Evolutionary conservation across 35 echinoderm and acorn worm genomes (phyloP), one percentile per base, ranked within the genome.

Genomic region (Apostichopus californicus): DNA sequence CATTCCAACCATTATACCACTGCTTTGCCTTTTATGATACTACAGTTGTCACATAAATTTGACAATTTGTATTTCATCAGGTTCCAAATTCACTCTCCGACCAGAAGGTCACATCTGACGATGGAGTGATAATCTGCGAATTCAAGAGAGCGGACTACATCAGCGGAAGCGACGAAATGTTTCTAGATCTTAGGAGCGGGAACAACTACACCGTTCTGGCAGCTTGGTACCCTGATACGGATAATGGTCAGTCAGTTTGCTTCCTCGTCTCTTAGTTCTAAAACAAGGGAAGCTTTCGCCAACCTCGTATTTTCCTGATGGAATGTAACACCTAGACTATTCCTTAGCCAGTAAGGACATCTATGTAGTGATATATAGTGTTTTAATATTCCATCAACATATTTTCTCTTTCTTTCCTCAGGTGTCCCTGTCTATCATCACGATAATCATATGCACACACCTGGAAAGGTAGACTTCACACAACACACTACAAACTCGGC

Each of bases 151-250:
- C 24, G 13, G 14, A 18, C 15, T 58, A 85, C 55, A 6, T 85
- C 2, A 55, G 9, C 9, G 23, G 8, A 4, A 23, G 56, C 7
- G 55, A 56, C 54, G 55, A 85, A 0, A n/a, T 20, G 21, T 85
- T 85, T 52, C 57, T 85, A 55, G 81, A 85, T 58, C 81, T 85
- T 58, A 85, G 55, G 11, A 8, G 3, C 6, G n/a, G n/a, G 9
- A 54, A 85, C 57, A 59, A n/a, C 5, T 85, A 85, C 55, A 85
- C 81, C n/a, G 81, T 85, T 9, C 24, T 85, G 8, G 81, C 81
- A 54, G 81, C 81, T 22, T 75, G 71, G 71, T 75, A 20, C n/a
- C 6, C 14, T 75, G 21, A 20, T 5, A 75, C 12, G 14, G 71
- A 75, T 75, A 6, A 75, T 5, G 71, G 71, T 75, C 12, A 75